phyloP scores from a whole-genome alignment of 2,797 vertebrate genomes.

The Champsocephalus esox region DNA sequence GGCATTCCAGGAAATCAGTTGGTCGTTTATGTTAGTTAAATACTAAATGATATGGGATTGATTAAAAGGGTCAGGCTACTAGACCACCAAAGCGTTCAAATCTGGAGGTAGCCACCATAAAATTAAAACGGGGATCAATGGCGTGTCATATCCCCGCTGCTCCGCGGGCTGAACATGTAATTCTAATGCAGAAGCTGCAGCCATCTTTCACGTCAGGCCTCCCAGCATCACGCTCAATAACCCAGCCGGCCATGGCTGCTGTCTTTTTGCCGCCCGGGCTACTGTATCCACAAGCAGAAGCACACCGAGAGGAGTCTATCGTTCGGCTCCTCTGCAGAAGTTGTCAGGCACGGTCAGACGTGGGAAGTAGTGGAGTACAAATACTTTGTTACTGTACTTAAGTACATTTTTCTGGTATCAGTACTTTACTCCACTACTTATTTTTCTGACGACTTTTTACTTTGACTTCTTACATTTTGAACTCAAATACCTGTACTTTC shows the following conservation, averaged over 20 bases:
- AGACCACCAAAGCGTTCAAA: conserved; percentile 72
- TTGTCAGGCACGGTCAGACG: neutral
- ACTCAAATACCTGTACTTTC: too few species aligned
- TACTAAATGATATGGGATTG: conserved; percentile 76
- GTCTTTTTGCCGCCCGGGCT: conserved; percentile 49
- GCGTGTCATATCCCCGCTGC: conserved; percentile 80
- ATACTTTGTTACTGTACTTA: too few species aligned
- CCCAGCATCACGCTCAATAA: conserved; percentile 75
- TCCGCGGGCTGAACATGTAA: conserved; percentile 75
- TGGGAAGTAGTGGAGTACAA: too few species aligned
- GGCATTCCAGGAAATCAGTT: conserved; percentile 57
- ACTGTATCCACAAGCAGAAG: conserved; percentile 42
- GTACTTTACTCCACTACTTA: too few species aligned
- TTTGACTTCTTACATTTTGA: too few species aligned
- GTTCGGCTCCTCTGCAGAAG: neutral
- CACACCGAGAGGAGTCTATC: neutral
- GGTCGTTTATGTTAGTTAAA: conserved; percentile 73
- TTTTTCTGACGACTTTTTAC: too few species aligned
- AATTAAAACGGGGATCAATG: conserved; percentile 87
- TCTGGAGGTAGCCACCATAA: conserved; percentile 85
- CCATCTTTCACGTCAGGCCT: conserved; percentile 74
- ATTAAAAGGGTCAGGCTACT: conserved; percentile 73
- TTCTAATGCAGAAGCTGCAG: conserved; percentile 77
- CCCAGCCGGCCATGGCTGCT: conserved; percentile 68
- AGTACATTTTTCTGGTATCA: too few species aligned